Base-by-base conservation (phyloP, 1,140 invertebrate genomes). In the Drosophila sturtevanti region DNA sequence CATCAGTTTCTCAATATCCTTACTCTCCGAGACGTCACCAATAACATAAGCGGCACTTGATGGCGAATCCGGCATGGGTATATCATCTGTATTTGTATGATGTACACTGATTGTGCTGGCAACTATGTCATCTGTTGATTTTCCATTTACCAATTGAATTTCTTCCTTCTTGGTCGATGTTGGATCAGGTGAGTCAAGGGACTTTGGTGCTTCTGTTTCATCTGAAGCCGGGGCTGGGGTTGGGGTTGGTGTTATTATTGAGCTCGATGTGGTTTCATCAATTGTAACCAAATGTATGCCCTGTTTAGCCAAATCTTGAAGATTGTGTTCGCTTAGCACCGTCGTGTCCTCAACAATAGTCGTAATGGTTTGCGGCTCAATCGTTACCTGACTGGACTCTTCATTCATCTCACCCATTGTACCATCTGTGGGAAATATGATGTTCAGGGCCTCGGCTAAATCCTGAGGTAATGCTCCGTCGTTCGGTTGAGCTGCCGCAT, bases 371-470 rank as follows among this genome's bases (percentile, higher is more conserved):
- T 72, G 63, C 6, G 75, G 82, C 21, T 64, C 79, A 3, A 18
- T 61, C 34, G 61, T 24, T 4, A 34, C 1, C 18, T 77, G 63
- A 6, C 37, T 73, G 18, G 31, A 69, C 9, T 76, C 68, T 41
- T 63, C 66, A 7, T 51, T 12, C 14, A 38, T 69, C 10, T 89
- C 80, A 0, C 71, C 67, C 1, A 63, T 54, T 2, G 63, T 41
- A 24, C 63, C 71, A 27, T 90, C 89, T 58, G 87, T 78, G 0
- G 95, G 95, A 70, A 95, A 96, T 63, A 96, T 95, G 6, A 96
- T 95, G 77, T 95, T 94, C 3, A 96, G 91, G 0, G 95, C 95
- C 51, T 95, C 95, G 75, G 95, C 95, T 52, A 96, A 92, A 91
- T 96, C 95, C 67, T 94, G 93, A 0, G 94, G 94, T 7, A 95